These are phyloP conservation scores for Otis tarda DNA, from an alignment of 2,113 vertebrate species.

Conservation along the genomic window DNA sequence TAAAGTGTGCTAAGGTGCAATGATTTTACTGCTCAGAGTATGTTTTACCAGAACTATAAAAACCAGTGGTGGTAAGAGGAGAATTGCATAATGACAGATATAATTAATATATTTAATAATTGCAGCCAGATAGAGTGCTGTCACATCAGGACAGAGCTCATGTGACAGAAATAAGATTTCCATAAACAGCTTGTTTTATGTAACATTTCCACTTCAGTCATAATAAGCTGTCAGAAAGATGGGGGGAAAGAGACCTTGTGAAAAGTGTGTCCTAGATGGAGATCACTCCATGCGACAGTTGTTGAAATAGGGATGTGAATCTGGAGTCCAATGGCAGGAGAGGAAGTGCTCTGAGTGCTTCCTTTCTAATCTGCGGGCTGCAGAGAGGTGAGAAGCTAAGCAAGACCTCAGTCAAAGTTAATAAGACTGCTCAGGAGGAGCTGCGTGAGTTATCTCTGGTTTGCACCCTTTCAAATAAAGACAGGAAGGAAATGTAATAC, in stretches of 20 bases:
- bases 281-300: constrained; percentile 30
- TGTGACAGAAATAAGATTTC: constrained; percentile 63
- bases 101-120: constrained; percentile 43
- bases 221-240: constrained; percentile 50
- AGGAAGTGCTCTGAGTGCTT: neutral
- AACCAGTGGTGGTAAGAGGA: neutral
- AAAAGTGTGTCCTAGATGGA: constrained; percentile 48
- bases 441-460: neutral
- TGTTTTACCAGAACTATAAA: neutral
- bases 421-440: neutral
- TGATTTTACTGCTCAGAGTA: constrained; percentile 14
- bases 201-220: constrained; percentile 62
- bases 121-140: neutral
- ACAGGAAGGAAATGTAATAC: constrained; percentile 4
- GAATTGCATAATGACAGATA: constrained; percentile 25
- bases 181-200: constrained; percentile 67
- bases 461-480: constrained; percentile 3
- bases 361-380: neutral
- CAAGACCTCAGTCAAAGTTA: neutral
- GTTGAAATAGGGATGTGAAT: neutral
- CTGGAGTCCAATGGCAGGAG: neutral
- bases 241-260: constrained; percentile 14
- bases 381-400: neutral
- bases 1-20: constrained; percentile 26
- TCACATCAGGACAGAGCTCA: constrained; percentile 21